Base-by-base conservation (phyloP, 2,113 vertebrate species). In the Mohoua ochrocephala region DNA sequence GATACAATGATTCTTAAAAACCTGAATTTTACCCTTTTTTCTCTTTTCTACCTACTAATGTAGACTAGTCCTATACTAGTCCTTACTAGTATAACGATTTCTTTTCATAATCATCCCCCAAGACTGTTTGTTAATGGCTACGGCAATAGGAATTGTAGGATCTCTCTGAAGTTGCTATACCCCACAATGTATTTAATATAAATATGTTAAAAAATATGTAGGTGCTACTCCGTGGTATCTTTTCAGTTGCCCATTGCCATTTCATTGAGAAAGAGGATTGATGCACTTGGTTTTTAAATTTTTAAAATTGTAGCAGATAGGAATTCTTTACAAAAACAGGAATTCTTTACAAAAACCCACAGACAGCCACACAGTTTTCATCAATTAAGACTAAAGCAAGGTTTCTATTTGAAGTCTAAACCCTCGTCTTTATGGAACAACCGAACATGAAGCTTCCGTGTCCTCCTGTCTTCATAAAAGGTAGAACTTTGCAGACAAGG, bases 141-240 rank as follows among this genome's bases (percentile, higher is more conserved):
- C 0, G 0, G 39, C 31, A 60, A 4, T 30, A 53, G 19, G 13
- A 50, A 17, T 27, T 6, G 1, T 33, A 39, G 10, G 44, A 24
- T 67, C 9, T 50, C 63, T 85, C 17, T 69, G 17, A 65, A 49
- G 7, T 6, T 53, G 4, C 7, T 64, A 2, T 69, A 41, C 15
- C 83, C 18, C 42, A 52, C 13, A 27, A 15, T 26, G 3, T n/a
- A 30, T 68, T 84, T n/a, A 68, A 67, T 4, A 27, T 17, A 6
- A 41, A 28, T 49, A 28, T 49, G 6, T 35, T 61, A 33, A 82
- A 86, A 85, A 54, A 59, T n/a, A 45, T 12, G 2, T 15, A 31
- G 16, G 15, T 65, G 8, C 5, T 42, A 11, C 8, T 76, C 26
- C 3, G 2, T 35, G 14, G 33, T 8, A 45, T 17, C 7, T 87